These are phyloP conservation scores for Mus musculus DNA, from an alignment of 2,113 vertebrate genomes.

Conservation along the genomic window GRCm39 chr15:99390501-99391000, in stretches of 20 bases:
- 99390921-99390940: slow-evolving; percentile 1
- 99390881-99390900: background rate
- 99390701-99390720: background rate
- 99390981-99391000: background rate
- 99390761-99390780: background rate
- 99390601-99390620: background rate
- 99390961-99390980: background rate
- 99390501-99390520: too few species aligned
- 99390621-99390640: background rate
- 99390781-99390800: slow-evolving; percentile 14
- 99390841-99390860: slow-evolving; percentile 9
- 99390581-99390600: background rate
- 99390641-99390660: background rate
- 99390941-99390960: background rate
- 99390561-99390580: too few species aligned
- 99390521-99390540: background rate
- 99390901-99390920: slow-evolving; percentile 13
- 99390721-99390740: background rate
- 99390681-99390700: background rate
- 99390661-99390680: background rate
- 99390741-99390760: slow-evolving; percentile 45
- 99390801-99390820: background rate
- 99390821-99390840: slow-evolving; percentile 35
- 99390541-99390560: background rate
- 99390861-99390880: background rate